A percentile compares a stretch with the other conserved stretches of the same genome.
These are phyloP conservation scores for Chromobotia macracanthus DNA, from an alignment of 2,797 vertebrate genomes.

Conservation along the genomic window DNA sequence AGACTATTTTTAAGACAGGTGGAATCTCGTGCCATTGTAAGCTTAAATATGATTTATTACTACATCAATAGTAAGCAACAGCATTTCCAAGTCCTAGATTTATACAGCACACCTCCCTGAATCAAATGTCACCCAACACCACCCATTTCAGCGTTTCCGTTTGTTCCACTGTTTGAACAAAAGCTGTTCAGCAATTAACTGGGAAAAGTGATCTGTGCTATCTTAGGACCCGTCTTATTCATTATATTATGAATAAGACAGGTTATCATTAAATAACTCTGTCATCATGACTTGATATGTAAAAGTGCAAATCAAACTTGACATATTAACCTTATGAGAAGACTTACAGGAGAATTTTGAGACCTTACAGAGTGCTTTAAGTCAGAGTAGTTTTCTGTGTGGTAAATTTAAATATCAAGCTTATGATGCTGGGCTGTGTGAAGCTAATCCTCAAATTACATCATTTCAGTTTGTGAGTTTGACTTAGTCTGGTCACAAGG, in stretches of 20 bases:
- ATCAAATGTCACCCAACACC: too few relatives aligned
- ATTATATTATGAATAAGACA: too few relatives aligned
- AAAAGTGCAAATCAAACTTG: slow-evolving; percentile 26
- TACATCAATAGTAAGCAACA: too few relatives aligned
- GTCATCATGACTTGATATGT: slow-evolving; percentile 18
- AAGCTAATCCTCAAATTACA: slow-evolving; percentile 27
- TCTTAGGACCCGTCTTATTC: neutral
- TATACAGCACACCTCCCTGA: too few relatives aligned
- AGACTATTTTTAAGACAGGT: too few relatives aligned
- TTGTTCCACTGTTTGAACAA: too few relatives aligned
- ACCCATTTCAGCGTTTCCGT: too few relatives aligned
- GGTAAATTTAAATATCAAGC: slow-evolving; percentile 15
- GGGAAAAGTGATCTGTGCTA: neutral
- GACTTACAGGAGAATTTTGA: slow-evolving; percentile 15
- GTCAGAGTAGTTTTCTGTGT: slow-evolving; percentile 14
- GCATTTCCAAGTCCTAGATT: too few relatives aligned
- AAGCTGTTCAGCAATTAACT: neutral
- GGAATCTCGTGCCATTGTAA: too few relatives aligned
- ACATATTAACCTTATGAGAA: slow-evolving; percentile 13
- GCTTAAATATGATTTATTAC: too few relatives aligned
- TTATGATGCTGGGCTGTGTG: neutral
- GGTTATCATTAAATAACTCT: neutral
- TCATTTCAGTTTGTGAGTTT: slow-evolving; percentile 20
- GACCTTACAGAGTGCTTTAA: neutral
- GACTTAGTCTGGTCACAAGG: neutral